Evolutionary conservation across 2,888 invertebrate genomes (phyloP), one percentile per base, ranked within the genome.

Genomic region (Athetis lepigone): DNA sequence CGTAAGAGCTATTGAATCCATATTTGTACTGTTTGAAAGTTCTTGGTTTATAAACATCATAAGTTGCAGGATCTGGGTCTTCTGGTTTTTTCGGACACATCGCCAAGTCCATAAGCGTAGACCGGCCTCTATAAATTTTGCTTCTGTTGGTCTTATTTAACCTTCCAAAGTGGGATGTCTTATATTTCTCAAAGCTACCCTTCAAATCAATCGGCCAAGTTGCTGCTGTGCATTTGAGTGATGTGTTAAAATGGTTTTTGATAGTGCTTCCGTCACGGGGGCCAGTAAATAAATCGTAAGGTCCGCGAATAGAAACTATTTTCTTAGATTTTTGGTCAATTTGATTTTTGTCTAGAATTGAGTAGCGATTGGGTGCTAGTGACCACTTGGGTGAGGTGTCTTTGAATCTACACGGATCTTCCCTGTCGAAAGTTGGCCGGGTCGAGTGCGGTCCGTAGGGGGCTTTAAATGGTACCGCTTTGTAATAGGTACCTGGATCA

Each of bases 31-130:
- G 77, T 36, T 75, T 80, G 55, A 92, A 91, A 2, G 75, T 72
- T 54, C 72, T 87, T 0, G 82, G 81, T 25, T 82, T 80, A 18
- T 81, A 80, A 4, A 88, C 62, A 21, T 88, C 82, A 69, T 96
- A 95, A 56, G 13, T 33, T 88, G 81, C 92, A 0, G 96, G 96
- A 0, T 96, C 95, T 0, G 96, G 96, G 1, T 95, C 94, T 0
- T 87, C 77, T 0, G 95, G 92, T 50, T 92, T 88, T 45, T 90
- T 92, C 25, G 92, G 85, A 75, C 95, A 95, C 86, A 95, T 89
- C 1, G 93, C 85, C 13, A 95, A 62, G 73, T 96, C 95, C 3
- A 91, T 91, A 40, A 96, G 79, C 74, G 95, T 91, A 54, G 86
- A 90, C 11, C 96, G 89, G 0, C 93, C 89, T 46, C 92, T 90